A percentile compares a stretch with the other conserved stretches of the same genome.
phyloP scores from a whole-genome alignment of 1,140 invertebrate genomes.

The Lepidostoma basale region DNA sequence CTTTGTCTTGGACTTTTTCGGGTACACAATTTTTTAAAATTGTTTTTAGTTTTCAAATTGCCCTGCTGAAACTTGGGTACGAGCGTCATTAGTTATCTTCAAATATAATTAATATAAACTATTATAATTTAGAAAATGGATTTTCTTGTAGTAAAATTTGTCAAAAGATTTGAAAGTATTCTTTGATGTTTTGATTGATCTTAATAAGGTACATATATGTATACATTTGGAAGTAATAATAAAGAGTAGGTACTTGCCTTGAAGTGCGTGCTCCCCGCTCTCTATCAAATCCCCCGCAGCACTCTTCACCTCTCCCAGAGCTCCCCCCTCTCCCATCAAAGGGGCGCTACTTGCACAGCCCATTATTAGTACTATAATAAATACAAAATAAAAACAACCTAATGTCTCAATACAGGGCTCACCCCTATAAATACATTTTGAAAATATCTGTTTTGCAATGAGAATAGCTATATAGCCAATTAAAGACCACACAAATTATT shows the following conservation, averaged over 20 bases:
- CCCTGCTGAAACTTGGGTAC: too few species aligned
- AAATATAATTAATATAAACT: too few species aligned
- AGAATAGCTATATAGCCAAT: too few species aligned
- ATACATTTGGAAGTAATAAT: too few species aligned
- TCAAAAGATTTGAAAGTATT: too few species aligned
- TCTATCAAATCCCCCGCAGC: conserved; percentile 40
- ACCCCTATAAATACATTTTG: background rate
- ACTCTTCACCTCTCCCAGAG: conserved; percentile 41
- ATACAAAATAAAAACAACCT: background rate
- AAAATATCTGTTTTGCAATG: background rate
- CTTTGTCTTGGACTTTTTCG: too few species aligned
- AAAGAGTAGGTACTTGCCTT: conserved; percentile 36
- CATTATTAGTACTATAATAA: conserved; percentile 26
- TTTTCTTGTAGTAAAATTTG: too few species aligned
- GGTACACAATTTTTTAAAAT: too few species aligned
- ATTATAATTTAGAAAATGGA: too few species aligned
- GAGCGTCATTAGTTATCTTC: too few species aligned
- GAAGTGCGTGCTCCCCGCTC: conserved; percentile 40
- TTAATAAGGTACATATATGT: background rate
- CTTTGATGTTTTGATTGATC: background rate
- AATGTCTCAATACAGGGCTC: background rate
- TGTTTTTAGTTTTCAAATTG: too few species aligned
- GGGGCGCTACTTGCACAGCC: conserved; percentile 45
- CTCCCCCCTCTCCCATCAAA: conserved; percentile 42
- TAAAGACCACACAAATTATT: too few species aligned